Evolutionary conservation across 2,113 vertebrate species (phyloP).

Genomic region (Notarius quadriscutis): DNA sequence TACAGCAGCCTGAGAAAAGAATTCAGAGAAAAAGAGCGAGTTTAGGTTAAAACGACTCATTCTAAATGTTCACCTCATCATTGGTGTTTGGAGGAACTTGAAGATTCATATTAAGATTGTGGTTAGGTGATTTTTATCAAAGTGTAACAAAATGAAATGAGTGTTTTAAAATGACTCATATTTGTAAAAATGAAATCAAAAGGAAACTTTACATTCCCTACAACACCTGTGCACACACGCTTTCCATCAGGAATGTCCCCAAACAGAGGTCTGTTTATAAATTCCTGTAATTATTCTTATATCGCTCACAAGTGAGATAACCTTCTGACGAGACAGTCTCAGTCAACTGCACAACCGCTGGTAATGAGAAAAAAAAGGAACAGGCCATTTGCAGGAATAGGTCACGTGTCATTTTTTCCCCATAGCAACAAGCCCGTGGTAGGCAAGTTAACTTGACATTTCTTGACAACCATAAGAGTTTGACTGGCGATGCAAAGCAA

Average conservation of each 20-base stretch:
- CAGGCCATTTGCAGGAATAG: too few relatives aligned
- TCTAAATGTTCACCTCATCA: neutral
- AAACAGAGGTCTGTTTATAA: neutral
- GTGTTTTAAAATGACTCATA: neutral
- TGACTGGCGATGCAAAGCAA: too few relatives aligned
- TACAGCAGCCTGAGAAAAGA: slow-evolving; percentile 65
- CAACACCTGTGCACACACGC: neutral
- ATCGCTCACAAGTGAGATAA: neutral
- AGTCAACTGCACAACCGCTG: neutral
- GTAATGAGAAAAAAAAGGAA: too few relatives aligned
- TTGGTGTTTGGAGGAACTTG: neutral
- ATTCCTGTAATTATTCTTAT: neutral
- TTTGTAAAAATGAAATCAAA: neutral
- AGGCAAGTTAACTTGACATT: too few relatives aligned
- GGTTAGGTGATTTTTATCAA: neutral
- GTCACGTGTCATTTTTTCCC: too few relatives aligned
- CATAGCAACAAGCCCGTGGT: too few relatives aligned
- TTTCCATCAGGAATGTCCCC: neutral
- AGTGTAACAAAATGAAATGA: neutral
- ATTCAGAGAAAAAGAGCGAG: slow-evolving; percentile 52
- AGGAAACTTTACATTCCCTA: neutral
- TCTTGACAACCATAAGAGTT: too few relatives aligned
- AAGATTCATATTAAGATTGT: neutral
- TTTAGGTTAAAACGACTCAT: neutral
- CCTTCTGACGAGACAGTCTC: neutral